A percentile compares a stretch with the other conserved stretches of the same genome.
These are phyloP conservation scores for Lota lota DNA, from an alignment of 2,113 vertebrate genomes.

Conservation along the genomic window DNA sequence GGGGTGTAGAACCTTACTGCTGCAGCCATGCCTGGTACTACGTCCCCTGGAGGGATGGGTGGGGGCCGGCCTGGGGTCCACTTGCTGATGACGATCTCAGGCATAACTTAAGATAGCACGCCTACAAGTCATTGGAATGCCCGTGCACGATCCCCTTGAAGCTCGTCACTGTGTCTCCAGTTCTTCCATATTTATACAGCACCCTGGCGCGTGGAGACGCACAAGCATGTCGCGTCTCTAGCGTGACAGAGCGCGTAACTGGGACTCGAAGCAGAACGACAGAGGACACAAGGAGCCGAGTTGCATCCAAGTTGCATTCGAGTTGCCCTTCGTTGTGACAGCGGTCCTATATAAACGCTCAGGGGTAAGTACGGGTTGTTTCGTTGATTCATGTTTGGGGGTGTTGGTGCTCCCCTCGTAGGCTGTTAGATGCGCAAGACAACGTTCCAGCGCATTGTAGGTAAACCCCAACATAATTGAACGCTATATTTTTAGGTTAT, in stretches of 20 bases:
- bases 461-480: no score
- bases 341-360: constrained; percentile 35
- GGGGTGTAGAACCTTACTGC: no score
- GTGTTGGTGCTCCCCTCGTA: no score
- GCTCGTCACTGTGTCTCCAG: constrained; percentile 66
- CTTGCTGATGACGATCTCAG: constrained; percentile 12
- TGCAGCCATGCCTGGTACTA: no score
- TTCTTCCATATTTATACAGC: constrained; percentile 73
- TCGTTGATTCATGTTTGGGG: no score
- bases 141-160: constrained; percentile 68
- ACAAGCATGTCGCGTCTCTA: constrained; percentile 57
- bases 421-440: no score
- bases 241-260: constrained; percentile 33
- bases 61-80: no score
- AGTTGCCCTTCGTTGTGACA: constrained; percentile 4
- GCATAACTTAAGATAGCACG: constrained; percentile 74
- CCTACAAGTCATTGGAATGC: constrained; percentile 79
- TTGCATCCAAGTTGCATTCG: constrained; percentile 38
- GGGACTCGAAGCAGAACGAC: constrained; percentile 45
- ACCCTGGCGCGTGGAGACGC: constrained; percentile 51
- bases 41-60: no score
- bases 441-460: no score
- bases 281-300: constrained; percentile 32
- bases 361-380: constrained; percentile 50
- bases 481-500: no score